Evolutionary conservation across 2,888 invertebrate genomes (phyloP), one percentile per base, ranked within the genome.

Genomic region (Augochlorella aurata): DNA sequence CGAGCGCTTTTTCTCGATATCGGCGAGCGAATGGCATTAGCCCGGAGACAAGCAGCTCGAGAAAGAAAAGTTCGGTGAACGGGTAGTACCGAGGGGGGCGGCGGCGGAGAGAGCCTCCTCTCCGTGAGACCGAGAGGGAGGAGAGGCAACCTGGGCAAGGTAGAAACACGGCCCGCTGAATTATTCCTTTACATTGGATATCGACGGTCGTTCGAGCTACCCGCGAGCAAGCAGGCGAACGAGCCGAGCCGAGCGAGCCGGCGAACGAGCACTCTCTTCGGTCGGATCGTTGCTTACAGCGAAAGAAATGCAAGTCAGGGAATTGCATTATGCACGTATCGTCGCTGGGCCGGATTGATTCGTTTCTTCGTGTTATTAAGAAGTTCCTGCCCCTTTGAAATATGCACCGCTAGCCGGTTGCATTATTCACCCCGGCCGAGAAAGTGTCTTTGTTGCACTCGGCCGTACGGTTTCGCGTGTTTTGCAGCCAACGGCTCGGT

Each of bases 121-220:
- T 58, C 67, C 24, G 58, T 29, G 58, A 67, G 67, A 45, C 21
- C 45, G 21, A 45, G 29, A 45, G 45, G 44, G 50, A 24, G 52
- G n/a, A 63, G 47, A 44, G 69, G 38, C 38, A n/a, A 61, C 61
- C 63, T 54, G 74, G 72, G 61, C 69, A 5, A 65, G 65, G 50
- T 44, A 77, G 77, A 74, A 77, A 75, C 69, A 74, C 76, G 77
- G 79, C n/a, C 63, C 83, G 79, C 79, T 86, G 87, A 85, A 86
- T 83, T 86, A 85, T 86, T 86, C 85, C 82, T 77, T 81, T 71
- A 61, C 54, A 68, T 85, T 76, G 81, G 81, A 81, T 87, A 87
- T 87, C 83, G 82, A 83, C 81, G 81, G 82, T 83, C 73, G 76
- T 74, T 76, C 50, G 76, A 77, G 76, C 74, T 74, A 76, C 77